Base-by-base conservation (phyloP, 1,140 invertebrate genomes). In the Stegodyphus mimosarum region DNA sequence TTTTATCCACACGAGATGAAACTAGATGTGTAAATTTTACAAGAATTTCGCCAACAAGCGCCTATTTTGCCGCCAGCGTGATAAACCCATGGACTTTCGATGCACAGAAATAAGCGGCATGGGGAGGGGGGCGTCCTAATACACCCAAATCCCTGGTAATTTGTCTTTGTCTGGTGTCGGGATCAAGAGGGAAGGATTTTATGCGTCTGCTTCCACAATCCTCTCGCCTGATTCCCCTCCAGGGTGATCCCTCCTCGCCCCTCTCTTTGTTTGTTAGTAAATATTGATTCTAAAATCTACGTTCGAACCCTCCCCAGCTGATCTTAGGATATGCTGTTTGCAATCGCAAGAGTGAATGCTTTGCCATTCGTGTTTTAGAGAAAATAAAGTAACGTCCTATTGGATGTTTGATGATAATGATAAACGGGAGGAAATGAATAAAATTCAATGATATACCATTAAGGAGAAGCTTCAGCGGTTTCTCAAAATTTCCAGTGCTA, bases 141-240 rank as follows among this genome's bases (percentile, higher is more conserved):
- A 69, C 81, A 33, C 81, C 81, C 73, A 67, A 84, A 84, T 84
- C 81, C 81, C 18, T 76, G 81, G 81, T 76, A 84, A 84, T 84
- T 84, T 84, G 81, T 84, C 81, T 84, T 70, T 84, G 81, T 84
- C 81, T 84, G 72, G 81, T 83, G 80, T 83, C 53, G 80, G 71
- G 80, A 83, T 83, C 80, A 83, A 83, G 80, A 83, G 69, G 70
- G 80, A 83, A 83, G 81, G 81, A 84, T 84, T 84, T 84, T 76
- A 84, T 76, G 81, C 81, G 81, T 84, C 81, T 84, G 81, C 81
- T 84, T 84, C 53, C 72, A 60, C 70, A 83, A 83, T 64, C 79
- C 79, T 74, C 79, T 66, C 48, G 48, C 71, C 17, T 17, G 53
- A 64, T 74, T 63, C 71, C 60, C 50, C n/a, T 17, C 60, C 55